Evolutionary conservation across 2,113 vertebrate genomes (phyloP), one percentile per base, ranked within the genome.

Genomic region (Monopterus albus): DNA sequence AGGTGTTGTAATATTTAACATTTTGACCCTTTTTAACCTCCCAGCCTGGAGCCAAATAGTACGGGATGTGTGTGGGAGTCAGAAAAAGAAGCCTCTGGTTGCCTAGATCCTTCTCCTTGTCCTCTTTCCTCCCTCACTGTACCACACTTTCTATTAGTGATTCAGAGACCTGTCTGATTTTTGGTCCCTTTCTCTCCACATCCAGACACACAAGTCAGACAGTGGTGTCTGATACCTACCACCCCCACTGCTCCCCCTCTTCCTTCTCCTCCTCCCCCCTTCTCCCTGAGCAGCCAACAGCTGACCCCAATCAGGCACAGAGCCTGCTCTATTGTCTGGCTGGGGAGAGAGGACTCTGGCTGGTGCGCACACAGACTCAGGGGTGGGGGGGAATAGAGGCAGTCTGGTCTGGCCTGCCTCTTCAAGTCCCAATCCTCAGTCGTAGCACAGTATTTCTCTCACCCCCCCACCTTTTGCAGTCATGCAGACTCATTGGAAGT

Each of bases 231-330:
- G 87, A 86, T 87, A 85, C 81, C 76, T 82, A 62, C 63, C 42
- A 23, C 82, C 79, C 49, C 70, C 79, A 45, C 50, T n/a, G 50
- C 72, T 60, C 57, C 61, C 46, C 20, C 50, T 60, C 57, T 56
- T 45, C 20, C 50, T 18, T 21, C 29, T 28, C 12, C 47, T 63
- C 21, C 59, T 26, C 42, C 53, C 67, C 45, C 68, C 31, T 33
- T 36, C 18, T 64, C 82, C 75, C 35, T 71, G 63, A 18, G 59
- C 83, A 84, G 74, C 87, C 88, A 89, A 87, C 87, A 91, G 88
- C 90, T 91, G 88, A 91, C 90, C 90, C 87, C 88, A 89, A 91
- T 91, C 85, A 91, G 90, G 79, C 85, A 75, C 73, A 83, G 79
- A 83, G 67, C 76, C 83, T 72, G 76, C 75, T 84, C 85, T 89